Base-by-base conservation (phyloP, 1,140 invertebrate species). In the Pseudomyrmex pallidus region DNA sequence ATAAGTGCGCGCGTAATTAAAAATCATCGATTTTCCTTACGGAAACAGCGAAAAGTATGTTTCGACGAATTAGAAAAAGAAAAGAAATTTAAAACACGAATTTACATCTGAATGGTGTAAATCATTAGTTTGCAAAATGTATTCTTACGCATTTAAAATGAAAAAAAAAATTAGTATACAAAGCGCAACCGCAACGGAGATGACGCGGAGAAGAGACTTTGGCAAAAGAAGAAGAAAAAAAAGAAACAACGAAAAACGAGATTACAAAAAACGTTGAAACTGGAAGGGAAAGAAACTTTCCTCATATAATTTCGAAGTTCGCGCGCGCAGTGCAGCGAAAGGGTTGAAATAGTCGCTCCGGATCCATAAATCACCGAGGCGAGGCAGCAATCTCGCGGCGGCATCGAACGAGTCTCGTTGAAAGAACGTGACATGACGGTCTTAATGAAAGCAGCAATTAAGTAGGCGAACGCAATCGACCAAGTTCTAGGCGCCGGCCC, bases 361-460 rank as follows among this genome's bases (percentile, higher is more conserved):
- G 62, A 76, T 76, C 64, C 76, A 80, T 80, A 80, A 80, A 80
- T 80, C 76, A 72, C 44, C 76, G 54, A 35, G 35, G 54, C 54
- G 76, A 20, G 66, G 52, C 50, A 12, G 61, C 76, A 70, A 78
- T 78, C 76, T 61, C 76, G 64, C 63, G 35, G 63, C 52, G 9
- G 20, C 52, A 25, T 70, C 64, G 76, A 78, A 57, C 50, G 64
- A 72, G 76, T 12, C 76, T 80, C 76, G 76, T 80, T 80, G 78
- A 82, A 82, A 82, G 78, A 82, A 74, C 78, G 78, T 74, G 72
- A 74, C 78, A 80, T 72, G 78, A 74, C 78, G 78, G 78, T 82
- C 78, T 72, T 82, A 82, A 82, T 82, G 78, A 82, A 82, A 82
- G 68, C 78, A 64, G 78, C 70, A 74, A 82, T 82, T 82, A 82